Base-by-base conservation (phyloP, 2,888 invertebrate genomes). In the Dolichomitus sp. region DNA sequence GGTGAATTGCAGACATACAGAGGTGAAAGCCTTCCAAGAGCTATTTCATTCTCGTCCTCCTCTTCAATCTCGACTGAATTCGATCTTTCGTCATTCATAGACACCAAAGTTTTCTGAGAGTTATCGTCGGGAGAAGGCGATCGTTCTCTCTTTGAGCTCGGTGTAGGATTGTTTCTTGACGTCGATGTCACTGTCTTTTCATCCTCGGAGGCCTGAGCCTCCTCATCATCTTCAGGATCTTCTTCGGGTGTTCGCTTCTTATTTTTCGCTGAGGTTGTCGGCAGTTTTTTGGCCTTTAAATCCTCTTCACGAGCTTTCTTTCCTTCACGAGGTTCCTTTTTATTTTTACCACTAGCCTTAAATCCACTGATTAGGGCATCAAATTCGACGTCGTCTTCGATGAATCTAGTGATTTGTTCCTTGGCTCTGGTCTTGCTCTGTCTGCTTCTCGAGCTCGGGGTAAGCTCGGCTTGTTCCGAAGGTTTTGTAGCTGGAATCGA, bases 401-500 rank as follows among this genome's bases (percentile, higher is more conserved):
- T 92, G 0, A 92, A 87, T 37, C 87, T 86, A 0, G 92, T 91
- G 11, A 93, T 93, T 9, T 90, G 85, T 66, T 93, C 92, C 27
- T 93, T 93, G 1, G 93, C 93, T 1, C 91, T 88, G 40, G 90
- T 92, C 63, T 93, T 93, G 72, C 93, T 93, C 57, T 91, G 90
- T n/a, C 93, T 86, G 52, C 90, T 90, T 59, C 90, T 87, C 3
- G 89, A 87, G 6, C 81, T 84, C 0, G 84, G 50, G 0, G 80
- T 54, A 1, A 84, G n/a, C 5, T 82, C 75, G 2, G 80, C 80
- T 1, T 70, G 65, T 45, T 84, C 75, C 5, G 52, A 72, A 42
- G 65, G 7, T 66, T 81, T 70, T 5, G 30, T 9, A 40, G 7
- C 12, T 48, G 7, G 27, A 19, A 17, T 61, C 4, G 66, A 50